Conservation (phyloP, 2,113 vertebrate species). For the Macquaria ambigua region DNA sequence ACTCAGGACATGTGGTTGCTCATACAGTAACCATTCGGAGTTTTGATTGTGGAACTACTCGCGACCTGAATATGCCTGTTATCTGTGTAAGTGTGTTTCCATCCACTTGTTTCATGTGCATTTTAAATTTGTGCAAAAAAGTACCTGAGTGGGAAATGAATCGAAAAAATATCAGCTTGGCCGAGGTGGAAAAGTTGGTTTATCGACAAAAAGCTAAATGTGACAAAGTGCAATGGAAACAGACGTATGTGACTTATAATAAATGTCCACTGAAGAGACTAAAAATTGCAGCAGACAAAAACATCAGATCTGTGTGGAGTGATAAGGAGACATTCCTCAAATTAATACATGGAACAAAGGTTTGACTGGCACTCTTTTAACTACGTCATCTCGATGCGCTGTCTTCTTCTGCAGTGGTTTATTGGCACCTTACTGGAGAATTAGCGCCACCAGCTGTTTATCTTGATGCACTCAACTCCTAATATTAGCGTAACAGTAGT, state of each 20-base stretch:
- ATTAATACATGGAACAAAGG: background rate
- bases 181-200: background rate
- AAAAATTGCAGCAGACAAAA: background rate
- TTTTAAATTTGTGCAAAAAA: background rate
- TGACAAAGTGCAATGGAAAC: background rate
- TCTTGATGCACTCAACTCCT: background rate
- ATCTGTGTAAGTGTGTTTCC: no score
- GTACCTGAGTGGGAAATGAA: no score
- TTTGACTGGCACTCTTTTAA: constrained; percentile 4
- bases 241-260: background rate
- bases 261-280: background rate
- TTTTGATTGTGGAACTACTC: background rate
- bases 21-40: background rate
- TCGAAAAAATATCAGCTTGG: background rate
- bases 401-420: no score
- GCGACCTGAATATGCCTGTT: background rate
- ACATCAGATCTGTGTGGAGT: no score
- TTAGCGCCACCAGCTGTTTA: no score
- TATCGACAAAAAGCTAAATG: background rate
- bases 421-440: no score
- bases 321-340: background rate
- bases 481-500: background rate
- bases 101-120: background rate
- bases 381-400: background rate
- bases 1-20: background rate